A percentile compares a stretch with the other conserved stretches of the same genome.
These are phyloP conservation scores for Verasper variegatus DNA, from an alignment of 2,113 vertebrate species.

Conservation along the genomic window DNA sequence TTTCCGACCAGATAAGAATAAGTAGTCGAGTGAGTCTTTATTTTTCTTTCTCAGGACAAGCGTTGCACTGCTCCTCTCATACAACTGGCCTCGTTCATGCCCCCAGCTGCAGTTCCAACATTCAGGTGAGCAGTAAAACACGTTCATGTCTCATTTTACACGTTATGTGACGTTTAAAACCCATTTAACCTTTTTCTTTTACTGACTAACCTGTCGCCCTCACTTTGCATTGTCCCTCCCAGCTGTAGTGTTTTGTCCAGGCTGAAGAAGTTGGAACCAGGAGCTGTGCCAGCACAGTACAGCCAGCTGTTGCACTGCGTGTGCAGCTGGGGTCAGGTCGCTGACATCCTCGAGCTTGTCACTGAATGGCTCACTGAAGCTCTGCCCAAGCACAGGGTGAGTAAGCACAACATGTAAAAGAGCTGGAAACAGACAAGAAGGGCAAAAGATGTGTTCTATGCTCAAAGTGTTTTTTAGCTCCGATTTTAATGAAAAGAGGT, in stretches of 20 bases:
- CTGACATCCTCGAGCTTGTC: conserved; percentile 86
- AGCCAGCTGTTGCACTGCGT: conserved; percentile 89
- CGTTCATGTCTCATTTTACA: neutral
- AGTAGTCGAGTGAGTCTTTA: neutral
- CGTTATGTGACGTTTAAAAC: neutral
- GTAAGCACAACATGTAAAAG: neutral
- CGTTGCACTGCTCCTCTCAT: conserved; percentile 86
- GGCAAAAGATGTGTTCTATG: neutral
- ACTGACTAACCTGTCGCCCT: neutral
- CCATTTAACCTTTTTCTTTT: neutral
- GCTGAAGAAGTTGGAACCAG: conserved; percentile 83
- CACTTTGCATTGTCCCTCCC: conserved; percentile 21
- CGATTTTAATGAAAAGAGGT: neutral
- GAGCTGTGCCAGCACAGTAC: conserved; percentile 78
- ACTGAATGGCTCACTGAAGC: conserved; percentile 87
- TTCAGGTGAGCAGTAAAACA: conserved; percentile 87
- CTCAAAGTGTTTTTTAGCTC: neutral
- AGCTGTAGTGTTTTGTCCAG: conserved; percentile 91
- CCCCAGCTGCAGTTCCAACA: conserved; percentile 84
- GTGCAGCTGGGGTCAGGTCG: conserved; percentile 90
- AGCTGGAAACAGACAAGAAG: neutral
- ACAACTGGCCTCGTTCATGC: conserved; percentile 91
- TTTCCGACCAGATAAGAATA: neutral
- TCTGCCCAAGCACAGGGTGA: conserved; percentile 76
- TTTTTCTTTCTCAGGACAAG: conserved; percentile 84